Percentiles rank a stretch among this genome's conserved stretches.
These are phyloP conservation scores for Mythimna loreyi DNA, from an alignment of 2,888 invertebrate genomes.

Conservation along the genomic window DNA sequence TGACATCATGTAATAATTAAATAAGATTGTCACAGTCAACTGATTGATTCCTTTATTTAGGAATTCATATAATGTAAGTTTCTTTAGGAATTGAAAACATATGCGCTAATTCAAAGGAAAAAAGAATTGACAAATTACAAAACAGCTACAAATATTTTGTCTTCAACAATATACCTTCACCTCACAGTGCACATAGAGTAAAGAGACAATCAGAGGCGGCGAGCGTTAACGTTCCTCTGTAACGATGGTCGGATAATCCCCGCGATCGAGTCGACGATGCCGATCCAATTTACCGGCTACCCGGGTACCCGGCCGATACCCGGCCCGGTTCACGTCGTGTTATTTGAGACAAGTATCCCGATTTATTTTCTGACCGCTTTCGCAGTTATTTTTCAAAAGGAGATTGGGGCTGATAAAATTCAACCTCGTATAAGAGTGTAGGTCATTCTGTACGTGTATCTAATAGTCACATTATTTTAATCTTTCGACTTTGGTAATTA, in stretches of 20 bases:
- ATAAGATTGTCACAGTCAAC: background rate
- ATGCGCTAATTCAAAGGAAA: background rate
- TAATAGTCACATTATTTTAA: background rate
- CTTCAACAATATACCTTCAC: background rate
- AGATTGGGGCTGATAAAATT: slow-evolving; percentile 14
- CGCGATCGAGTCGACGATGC: slow-evolving; percentile 68
- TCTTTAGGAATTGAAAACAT: too few species aligned
- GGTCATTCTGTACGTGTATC: background rate
- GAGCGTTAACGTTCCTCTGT: slow-evolving; percentile 69
- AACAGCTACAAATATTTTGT: background rate
- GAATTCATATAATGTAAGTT: background rate
- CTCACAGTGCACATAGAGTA: slow-evolving; percentile 69
- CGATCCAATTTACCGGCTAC: slow-evolving; percentile 76
- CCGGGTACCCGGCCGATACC: slow-evolving; percentile 54
- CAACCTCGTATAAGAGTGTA: background rate
- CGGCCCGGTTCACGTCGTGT: slow-evolving; percentile 65
- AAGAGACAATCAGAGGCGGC: slow-evolving; percentile 77
- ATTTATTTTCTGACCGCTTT: slow-evolving; percentile 60
- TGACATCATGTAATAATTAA: too few species aligned
- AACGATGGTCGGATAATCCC: slow-evolving; percentile 73
- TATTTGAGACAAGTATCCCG: slow-evolving; percentile 64
- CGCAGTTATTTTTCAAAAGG: slow-evolving; percentile 42
- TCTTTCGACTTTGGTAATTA: too few species aligned
- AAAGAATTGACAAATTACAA: background rate
- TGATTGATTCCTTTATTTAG: background rate